Conservation (phyloP, 30 jellyfish, hydroid and myxozoan genomes). For the Nemopilema nomurai region DNA sequence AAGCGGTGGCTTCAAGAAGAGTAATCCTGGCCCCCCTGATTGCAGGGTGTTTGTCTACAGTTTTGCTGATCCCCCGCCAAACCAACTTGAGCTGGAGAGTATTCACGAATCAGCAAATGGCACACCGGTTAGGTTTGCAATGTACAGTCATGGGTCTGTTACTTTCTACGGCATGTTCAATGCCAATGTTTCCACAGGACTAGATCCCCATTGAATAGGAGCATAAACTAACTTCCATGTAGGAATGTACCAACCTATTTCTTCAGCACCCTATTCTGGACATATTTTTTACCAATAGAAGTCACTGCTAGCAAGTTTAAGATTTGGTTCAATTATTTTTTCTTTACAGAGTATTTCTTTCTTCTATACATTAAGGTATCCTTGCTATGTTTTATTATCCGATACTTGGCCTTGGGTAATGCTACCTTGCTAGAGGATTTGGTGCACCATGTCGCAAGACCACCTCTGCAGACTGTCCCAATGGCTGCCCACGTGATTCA, state of each 20-base stretch:
- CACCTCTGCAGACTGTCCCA: no score
- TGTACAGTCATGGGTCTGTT: slow-evolving; percentile 58
- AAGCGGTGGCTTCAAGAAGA: slow-evolving; percentile 36
- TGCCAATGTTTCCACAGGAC: slow-evolving; percentile 26
- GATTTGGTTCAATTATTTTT: no score
- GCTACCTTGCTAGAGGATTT: no score
- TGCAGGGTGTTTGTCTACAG: slow-evolving; percentile 35
- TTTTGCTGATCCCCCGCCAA: slow-evolving; percentile 35
- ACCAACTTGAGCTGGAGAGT: slow-evolving; percentile 1
- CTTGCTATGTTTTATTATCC: no score
- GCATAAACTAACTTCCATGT: not conserved
- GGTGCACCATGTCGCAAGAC: no score
- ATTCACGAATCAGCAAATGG: slow-evolving; percentile 2
- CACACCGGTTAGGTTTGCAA: slow-evolving; percentile 43
- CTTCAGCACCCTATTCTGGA: no score
- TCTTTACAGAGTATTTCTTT: no score
- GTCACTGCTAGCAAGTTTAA: no score
- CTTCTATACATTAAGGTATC: no score
- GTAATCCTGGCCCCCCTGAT: slow-evolving; percentile 50
- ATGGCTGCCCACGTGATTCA: no score
- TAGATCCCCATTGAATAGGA: not conserved
- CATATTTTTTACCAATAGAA: no score
- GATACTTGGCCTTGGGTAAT: no score
- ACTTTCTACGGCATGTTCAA: slow-evolving; percentile 45
- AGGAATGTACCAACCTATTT: not conserved